A percentile compares a stretch with the other conserved stretches of the same genome.
phyloP scores from a whole-genome alignment of 2,113 vertebrate species.

The Neolamprologus modestus region DNA sequence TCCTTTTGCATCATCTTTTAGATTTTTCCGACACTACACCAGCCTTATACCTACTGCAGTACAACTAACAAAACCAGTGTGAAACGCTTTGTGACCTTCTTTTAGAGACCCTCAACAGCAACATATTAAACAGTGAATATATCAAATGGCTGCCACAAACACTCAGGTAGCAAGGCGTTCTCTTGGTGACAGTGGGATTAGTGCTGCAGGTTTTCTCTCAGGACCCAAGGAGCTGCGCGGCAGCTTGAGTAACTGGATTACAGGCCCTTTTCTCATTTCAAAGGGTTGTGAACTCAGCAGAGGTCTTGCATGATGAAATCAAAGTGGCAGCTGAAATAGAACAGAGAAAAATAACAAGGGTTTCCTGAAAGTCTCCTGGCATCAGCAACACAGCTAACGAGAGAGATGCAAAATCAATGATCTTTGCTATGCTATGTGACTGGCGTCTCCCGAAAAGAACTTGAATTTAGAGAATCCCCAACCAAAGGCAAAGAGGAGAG shows the following conservation, averaged over 20 bases:
- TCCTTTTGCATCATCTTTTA: neutral
- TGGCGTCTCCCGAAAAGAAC: neutral
- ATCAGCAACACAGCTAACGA: slow-evolving; percentile 56
- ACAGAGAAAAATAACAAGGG: slow-evolving; percentile 75
- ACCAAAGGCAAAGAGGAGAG: neutral
- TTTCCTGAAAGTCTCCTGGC: slow-evolving; percentile 75
- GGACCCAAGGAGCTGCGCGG: slow-evolving; percentile 74
- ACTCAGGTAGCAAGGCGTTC: slow-evolving; percentile 64
- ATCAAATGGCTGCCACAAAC: slow-evolving; percentile 58
- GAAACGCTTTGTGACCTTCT: slow-evolving; percentile 28
- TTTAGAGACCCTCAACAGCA: slow-evolving; percentile 9
- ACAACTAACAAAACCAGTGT: slow-evolving; percentile 8
- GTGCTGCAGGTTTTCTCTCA: slow-evolving; percentile 79
- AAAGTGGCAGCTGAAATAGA: slow-evolving; percentile 93
- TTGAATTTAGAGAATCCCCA: neutral
- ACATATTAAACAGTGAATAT: slow-evolving; percentile 48
- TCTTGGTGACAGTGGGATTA: slow-evolving; percentile 79
- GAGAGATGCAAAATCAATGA: slow-evolving; percentile 42
- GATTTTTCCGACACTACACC: neutral
- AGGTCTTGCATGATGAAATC: slow-evolving; percentile 94
- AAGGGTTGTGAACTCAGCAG: slow-evolving; percentile 94
- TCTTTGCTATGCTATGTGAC: slow-evolving; percentile 31
- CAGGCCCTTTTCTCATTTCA: slow-evolving; percentile 92
- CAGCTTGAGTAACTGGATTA: slow-evolving; percentile 89
- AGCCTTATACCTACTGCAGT: neutral